Percentiles rank a stretch among this genome's conserved stretches.
Evolutionary conservation across 2,797 vertebrate species (phyloP).

Genomic region (Babyrousa celebensis): DNA sequence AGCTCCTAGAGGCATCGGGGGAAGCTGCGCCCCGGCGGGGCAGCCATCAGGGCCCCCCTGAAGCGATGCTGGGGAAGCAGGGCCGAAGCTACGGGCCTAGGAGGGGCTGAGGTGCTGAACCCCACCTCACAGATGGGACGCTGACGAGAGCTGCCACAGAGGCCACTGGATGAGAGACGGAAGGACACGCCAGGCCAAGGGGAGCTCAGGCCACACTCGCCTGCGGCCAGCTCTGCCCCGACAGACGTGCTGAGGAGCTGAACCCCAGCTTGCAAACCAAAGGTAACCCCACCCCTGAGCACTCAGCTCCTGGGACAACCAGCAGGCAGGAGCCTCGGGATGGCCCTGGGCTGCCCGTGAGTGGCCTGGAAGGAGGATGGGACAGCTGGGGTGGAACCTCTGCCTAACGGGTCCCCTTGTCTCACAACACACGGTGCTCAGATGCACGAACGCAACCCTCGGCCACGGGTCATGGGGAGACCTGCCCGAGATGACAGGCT

Average conservation of each 20-base stretch:
- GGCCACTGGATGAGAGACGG: not conserved
- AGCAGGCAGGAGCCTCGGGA: not conserved
- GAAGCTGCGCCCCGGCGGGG: not conserved
- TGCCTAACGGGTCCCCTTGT: not conserved
- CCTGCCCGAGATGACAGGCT: no score
- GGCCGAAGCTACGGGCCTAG: not conserved
- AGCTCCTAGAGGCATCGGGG: not conserved
- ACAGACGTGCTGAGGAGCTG: not conserved
- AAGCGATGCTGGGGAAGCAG: not conserved
- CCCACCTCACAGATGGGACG: no score
- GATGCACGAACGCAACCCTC: not conserved
- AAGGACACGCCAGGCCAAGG: accelerated
- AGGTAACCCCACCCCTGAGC: no score
- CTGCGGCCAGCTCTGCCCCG: not conserved
- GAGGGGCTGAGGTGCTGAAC: not conserved
- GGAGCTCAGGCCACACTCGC: not conserved
- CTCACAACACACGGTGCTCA: not conserved
- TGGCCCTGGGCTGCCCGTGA: not conserved
- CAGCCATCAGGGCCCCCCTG: accelerated
- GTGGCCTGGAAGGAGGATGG: not conserved
- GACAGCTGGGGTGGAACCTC: no score
- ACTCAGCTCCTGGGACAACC: not conserved
- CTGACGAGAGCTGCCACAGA: not conserved
- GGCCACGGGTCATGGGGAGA: not conserved
- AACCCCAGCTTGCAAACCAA: not conserved